phyloP scores from a whole-genome alignment of 30 jellyfish, hydroid and myxozoan genomes.

The Aurelia aurita region DNA sequence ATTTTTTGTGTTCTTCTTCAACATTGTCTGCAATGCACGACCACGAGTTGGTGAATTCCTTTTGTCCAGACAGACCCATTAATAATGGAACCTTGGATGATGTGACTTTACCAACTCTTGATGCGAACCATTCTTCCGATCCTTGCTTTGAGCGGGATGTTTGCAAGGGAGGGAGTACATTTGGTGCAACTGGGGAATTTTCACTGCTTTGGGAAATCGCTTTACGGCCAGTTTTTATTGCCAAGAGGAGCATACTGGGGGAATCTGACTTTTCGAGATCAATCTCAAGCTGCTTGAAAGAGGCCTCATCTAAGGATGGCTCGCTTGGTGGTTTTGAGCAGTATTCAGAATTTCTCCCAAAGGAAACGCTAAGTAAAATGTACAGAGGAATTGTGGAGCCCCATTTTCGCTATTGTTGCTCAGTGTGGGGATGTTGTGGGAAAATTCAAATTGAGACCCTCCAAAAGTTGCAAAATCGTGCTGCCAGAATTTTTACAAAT shows the following conservation, averaged over 20 bases:
- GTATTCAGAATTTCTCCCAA: background rate
- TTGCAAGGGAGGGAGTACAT: background rate
- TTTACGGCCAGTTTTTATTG: background rate
- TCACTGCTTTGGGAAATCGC: background rate
- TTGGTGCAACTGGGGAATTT: background rate
- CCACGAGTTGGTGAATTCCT: background rate
- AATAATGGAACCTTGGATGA: constrained; percentile 19
- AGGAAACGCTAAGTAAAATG: too few relatives aligned
- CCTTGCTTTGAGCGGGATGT: constrained; percentile 8
- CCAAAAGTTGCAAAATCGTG: too few relatives aligned
- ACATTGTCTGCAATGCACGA: background rate
- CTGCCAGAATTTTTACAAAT: too few relatives aligned
- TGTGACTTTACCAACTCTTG: constrained; percentile 21
- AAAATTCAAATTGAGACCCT: too few relatives aligned
- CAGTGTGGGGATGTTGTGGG: too few relatives aligned
- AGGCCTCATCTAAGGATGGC: background rate
- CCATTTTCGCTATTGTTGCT: too few relatives aligned
- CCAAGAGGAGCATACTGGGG: constrained; percentile 12
- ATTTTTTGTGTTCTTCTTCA: background rate
- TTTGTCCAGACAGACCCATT: background rate
- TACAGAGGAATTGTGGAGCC: too few relatives aligned
- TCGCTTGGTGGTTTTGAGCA: constrained; percentile 15
- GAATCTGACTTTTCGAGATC: constrained; percentile 10
- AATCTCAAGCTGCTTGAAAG: constrained; percentile 14
- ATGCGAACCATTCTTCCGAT: background rate